phyloP scores from a whole-genome alignment of 2,797 vertebrate species.

The Liasis olivaceus region DNA sequence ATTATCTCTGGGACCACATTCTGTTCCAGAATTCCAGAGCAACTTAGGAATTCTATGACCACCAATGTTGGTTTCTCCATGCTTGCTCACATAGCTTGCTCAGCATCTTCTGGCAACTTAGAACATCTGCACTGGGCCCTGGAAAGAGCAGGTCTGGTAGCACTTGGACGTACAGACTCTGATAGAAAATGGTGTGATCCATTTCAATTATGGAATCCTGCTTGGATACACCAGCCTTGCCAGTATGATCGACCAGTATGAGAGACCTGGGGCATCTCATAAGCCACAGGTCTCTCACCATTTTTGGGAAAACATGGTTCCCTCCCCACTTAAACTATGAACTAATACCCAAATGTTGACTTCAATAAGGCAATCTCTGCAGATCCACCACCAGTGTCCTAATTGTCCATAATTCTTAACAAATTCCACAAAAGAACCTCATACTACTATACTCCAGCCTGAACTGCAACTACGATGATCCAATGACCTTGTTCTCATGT shows the following conservation, averaged over 20 bases:
- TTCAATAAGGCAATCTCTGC: not conserved
- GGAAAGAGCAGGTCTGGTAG: too few relatives aligned
- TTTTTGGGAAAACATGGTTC: not conserved
- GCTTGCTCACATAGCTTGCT: too few relatives aligned
- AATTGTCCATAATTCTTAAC: not conserved
- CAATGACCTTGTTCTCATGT: not conserved
- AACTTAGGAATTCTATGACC: too few relatives aligned
- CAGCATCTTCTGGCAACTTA: too few relatives aligned
- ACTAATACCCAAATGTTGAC: accelerated
- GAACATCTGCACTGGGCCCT: too few relatives aligned
- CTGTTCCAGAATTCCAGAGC: too few relatives aligned
- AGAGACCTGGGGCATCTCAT: not conserved
- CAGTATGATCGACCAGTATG: not conserved
- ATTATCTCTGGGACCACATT: too few relatives aligned
- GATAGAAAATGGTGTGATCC: not conserved
- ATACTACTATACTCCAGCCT: accelerated
- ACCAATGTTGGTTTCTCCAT: too few relatives aligned
- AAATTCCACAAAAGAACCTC: not conserved
- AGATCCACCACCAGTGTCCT: not conserved
- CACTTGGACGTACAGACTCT: too few relatives aligned
- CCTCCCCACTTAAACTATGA: not conserved
- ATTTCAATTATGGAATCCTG: not conserved
- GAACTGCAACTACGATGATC: accelerated
- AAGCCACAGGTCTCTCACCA: not conserved
- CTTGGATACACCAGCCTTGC: not conserved